Evolutionary conservation across 2,797 vertebrate genomes (phyloP).

Genomic region (Antennarius maculatus): DNA sequence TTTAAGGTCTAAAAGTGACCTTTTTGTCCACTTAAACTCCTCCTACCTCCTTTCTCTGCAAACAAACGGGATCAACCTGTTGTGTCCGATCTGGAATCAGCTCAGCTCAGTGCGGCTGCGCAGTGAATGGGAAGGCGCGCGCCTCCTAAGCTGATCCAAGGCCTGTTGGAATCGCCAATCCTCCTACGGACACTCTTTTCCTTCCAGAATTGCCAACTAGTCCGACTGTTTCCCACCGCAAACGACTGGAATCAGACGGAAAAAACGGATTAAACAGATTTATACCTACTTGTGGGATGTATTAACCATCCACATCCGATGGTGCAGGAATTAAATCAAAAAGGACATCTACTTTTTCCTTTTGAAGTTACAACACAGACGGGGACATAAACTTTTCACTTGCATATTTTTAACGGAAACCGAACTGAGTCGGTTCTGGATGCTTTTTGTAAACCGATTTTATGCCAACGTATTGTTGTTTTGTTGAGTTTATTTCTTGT

Average conservation of each 20-base stretch:
- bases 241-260: background rate
- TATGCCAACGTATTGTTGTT: accelerated
- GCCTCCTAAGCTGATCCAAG: slow-evolving; percentile 38
- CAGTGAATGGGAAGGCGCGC: too few species aligned
- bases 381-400: slow-evolving; percentile 57
- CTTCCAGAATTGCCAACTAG: slow-evolving; percentile 51
- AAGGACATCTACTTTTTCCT: slow-evolving; percentile 33
- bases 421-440: background rate
- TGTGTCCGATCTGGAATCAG: slow-evolving; percentile 64
- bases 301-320: slow-evolving; percentile 25
- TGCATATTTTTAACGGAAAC: slow-evolving; percentile 5
- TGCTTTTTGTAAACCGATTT: background rate
- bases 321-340: slow-evolving; percentile 19
- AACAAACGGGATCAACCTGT: slow-evolving; percentile 57
- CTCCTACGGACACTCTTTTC: slow-evolving; percentile 40
- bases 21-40: slow-evolving; percentile 56
- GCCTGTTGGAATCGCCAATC: slow-evolving; percentile 12
- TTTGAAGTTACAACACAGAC: slow-evolving; percentile 30
- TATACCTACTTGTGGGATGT: slow-evolving; percentile 7
- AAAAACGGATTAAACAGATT: slow-evolving; percentile 37
- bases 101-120: background rate
- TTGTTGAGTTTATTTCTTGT: slow-evolving; percentile 5
- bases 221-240: slow-evolving; percentile 43
- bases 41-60: slow-evolving; percentile 22
- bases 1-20: slow-evolving; percentile 53